Conservation (phyloP, 2,797 vertebrate genomes). For the Eospalax fontanierii region DNA sequence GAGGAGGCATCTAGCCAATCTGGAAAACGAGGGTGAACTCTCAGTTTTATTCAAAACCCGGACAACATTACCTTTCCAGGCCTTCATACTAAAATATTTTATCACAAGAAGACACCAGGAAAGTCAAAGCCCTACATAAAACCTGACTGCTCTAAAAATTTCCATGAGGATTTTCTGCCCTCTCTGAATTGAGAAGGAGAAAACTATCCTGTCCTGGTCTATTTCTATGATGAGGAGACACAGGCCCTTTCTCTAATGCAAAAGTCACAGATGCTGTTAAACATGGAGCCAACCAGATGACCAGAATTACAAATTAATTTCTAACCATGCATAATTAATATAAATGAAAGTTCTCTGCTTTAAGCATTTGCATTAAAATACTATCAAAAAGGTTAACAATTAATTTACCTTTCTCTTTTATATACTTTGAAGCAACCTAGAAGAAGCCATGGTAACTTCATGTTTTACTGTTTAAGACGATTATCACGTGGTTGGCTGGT, state of each 20-base stretch:
- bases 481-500: conserved; percentile 81
- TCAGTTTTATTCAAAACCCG: conserved; percentile 87
- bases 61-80: conserved; percentile 46
- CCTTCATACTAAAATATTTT: conserved; percentile 2
- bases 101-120: neutral
- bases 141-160: conserved; percentile 40
- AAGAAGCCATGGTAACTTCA: conserved; percentile 81
- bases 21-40: conserved; percentile 88
- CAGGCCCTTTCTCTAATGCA: neutral
- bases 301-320: conserved; percentile 89
- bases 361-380: conserved; percentile 88
- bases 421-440: conserved; percentile 81
- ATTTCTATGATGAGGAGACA: neutral
- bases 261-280: conserved; percentile 80
- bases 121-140: conserved; percentile 26
- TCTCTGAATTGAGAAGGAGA: conserved; percentile 28
- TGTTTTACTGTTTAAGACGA: conserved; percentile 81
- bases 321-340: conserved; percentile 87
- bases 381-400: conserved; percentile 87
- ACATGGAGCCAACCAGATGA: conserved; percentile 84
- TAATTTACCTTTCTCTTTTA: conserved; percentile 87
- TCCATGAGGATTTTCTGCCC: conserved; percentile 34
- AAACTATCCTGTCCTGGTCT: conserved; percentile 14
- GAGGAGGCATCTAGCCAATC: conserved; percentile 86
- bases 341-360: conserved; percentile 87